These are phyloP conservation scores for Arbacia lixula DNA, from an alignment of 53 echinoderm and acorn worm species.

Conservation along the genomic window DNA sequence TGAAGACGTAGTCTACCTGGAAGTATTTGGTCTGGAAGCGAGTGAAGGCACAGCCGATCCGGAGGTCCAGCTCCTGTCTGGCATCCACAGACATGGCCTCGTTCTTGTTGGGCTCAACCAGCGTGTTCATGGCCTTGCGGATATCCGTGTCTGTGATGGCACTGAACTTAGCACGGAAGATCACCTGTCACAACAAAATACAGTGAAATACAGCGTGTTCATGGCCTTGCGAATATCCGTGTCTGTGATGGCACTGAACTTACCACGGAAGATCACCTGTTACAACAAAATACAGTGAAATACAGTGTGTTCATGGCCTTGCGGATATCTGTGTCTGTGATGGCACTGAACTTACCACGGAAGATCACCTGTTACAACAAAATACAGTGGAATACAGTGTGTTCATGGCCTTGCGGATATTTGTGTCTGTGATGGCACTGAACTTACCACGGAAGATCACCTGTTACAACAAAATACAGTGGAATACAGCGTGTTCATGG, in stretches of 20 bases:
- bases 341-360: conserved; percentile 90
- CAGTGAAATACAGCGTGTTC: conserved; percentile 46
- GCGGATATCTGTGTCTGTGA: conserved; percentile 86
- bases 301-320: conserved; percentile 86
- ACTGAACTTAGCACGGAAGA: conserved; percentile 95
- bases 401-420: conserved; percentile 81
- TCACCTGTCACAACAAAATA: conserved; percentile 33
- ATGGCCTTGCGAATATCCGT: conserved; percentile 80
- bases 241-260: conserved; percentile 91
- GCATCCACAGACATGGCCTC: conserved; percentile 94
- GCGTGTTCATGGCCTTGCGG: conserved; percentile 81
- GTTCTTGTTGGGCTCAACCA: conserved; percentile 95
- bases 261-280: conserved; percentile 82
- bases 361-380: conserved; percentile 62
- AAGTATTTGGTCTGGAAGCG: conserved; percentile 96
- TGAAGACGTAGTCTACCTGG: conserved; percentile 76
- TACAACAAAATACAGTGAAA: conserved; percentile 69
- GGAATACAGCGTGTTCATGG: conserved; percentile 82
- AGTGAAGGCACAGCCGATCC: conserved; percentile 97
- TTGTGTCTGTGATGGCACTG: conserved; percentile 89
- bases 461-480: too few relatives aligned
- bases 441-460: conserved; percentile 80
- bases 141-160: conserved; percentile 98
- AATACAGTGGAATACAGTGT: conserved; percentile 43
- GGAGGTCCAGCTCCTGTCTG: conserved; percentile 83